Evolutionary conservation across 2,113 vertebrate species (phyloP).

Genomic region (Callionymus lyra): DNA sequence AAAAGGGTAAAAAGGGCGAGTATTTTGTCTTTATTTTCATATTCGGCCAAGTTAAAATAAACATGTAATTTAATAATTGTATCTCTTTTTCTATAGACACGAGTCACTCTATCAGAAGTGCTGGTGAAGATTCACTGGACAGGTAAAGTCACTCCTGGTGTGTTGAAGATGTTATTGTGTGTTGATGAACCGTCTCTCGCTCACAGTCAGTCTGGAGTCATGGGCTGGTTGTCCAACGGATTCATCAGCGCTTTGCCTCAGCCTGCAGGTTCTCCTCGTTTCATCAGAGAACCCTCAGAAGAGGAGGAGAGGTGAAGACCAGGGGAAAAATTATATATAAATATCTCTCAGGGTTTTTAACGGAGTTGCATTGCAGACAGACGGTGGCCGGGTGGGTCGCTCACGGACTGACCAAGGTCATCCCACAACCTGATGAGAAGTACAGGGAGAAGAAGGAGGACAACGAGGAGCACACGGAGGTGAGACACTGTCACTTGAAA

Average conservation of each 20-base stretch:
- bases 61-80: neutral
- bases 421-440: conserved; percentile 73
- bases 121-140: conserved; percentile 37
- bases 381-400: conserved; percentile 76
- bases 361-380: conserved; percentile 26
- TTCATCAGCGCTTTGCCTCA: conserved; percentile 60
- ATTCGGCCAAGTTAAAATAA: too few relatives aligned
- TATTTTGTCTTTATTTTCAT: neutral
- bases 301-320: too few relatives aligned
- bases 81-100: conserved; percentile 9
- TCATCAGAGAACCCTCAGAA: conserved; percentile 7
- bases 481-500: too few relatives aligned
- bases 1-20: conserved; percentile 27
- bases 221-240: conserved; percentile 67
- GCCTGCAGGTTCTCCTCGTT: conserved; percentile 38
- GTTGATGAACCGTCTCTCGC: neutral
- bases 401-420: conserved; percentile 74
- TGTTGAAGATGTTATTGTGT: neutral
- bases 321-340: too few relatives aligned
- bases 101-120: conserved; percentile 14
- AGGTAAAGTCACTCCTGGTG: conserved; percentile 22
- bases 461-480: conserved; percentile 52
- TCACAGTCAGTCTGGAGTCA: conserved; percentile 48
- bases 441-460: conserved; percentile 13
- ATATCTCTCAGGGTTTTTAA: too few relatives aligned